These are phyloP conservation scores for Harpalus rubripes DNA, from an alignment of 2,888 invertebrate genomes.

Conservation along the genomic window DNA sequence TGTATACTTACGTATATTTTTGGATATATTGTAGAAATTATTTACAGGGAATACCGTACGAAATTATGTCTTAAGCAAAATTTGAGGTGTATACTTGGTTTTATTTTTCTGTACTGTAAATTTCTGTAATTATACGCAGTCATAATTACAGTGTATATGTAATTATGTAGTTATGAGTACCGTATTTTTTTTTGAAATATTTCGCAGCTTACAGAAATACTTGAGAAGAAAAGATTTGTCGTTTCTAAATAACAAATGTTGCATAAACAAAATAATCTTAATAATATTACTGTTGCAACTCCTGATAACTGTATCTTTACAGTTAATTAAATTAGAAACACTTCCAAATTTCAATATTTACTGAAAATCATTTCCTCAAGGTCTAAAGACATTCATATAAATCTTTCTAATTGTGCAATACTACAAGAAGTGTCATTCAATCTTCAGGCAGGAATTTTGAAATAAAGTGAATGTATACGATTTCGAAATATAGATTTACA, in stretches of 20 bases:
- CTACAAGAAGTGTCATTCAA: slow-evolving; percentile 57
- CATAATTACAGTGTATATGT: neutral
- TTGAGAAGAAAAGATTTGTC: neutral
- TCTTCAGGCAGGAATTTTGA: slow-evolving; percentile 38
- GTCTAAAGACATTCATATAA: slow-evolving; percentile 4
- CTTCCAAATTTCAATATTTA: slow-evolving; percentile 17
- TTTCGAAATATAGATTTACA: slow-evolving; percentile 62
- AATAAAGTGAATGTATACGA: slow-evolving; percentile 47
- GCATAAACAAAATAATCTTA: neutral
- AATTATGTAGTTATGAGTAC: neutral
- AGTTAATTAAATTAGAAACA: slow-evolving; percentile 27
- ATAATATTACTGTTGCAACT: neutral
- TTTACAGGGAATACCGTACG: too few relatives aligned
- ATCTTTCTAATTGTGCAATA: slow-evolving; percentile 28
- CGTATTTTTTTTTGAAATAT: neutral
- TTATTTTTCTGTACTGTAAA: neutral
- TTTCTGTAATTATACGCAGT: neutral
- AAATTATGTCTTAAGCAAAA: too few relatives aligned
- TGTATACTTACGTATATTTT: too few relatives aligned
- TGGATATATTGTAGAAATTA: too few relatives aligned
- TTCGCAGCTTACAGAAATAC: neutral
- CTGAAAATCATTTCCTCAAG: slow-evolving; percentile 11
- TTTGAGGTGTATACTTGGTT: neutral
- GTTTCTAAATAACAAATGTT: neutral
- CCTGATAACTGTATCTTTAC: slow-evolving; percentile 9